Evolutionary conservation across 1,140 invertebrate genomes (phyloP), one percentile per base, ranked within the genome.

Genomic region (Calycopis cecrops): DNA sequence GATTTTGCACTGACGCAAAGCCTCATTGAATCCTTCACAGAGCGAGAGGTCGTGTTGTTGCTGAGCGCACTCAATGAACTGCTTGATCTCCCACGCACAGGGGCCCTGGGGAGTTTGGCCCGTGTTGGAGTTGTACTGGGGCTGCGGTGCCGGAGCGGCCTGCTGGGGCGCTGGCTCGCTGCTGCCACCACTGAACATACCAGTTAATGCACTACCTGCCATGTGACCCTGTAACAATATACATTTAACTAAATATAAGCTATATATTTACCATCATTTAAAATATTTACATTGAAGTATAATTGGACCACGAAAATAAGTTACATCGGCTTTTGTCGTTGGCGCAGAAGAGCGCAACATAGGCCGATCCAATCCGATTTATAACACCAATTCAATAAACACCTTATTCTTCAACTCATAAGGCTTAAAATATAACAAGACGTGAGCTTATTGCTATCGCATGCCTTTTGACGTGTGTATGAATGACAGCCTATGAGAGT

Each of bases 1-100:
- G 49, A 90, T 63, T 89, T 95, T 95, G 93, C 97, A 98, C 79
- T 97, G 95, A 66, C 95, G 93, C 59, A 98, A 89, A 54, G 95
- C 96, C 85, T 98, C 95, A 79, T 97, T 98, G 84, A 98, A 98
- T 44, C 96, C 96, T 69, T 97, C 93, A 75, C 97, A 98, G 1
- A 98, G 90, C 3, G 92, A 90, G 7, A 98, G 79, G 80, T 98
- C 96, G 33, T 91, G 90, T 72, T 97, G 95, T 42, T 92, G 92
- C 71, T 96, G 91, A 48, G 96, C 95, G 76, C 96, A 97, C 63
- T 96, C 91, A 12, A 98, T 84, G 87, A 97, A 97, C 76, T 97
- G 95, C 68, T 94, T 94, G 37, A 97, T 91, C 86, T 97, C 96
- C 92, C 93, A 97, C n/a, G 93, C 91, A 74, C 95, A 97, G 3